These are phyloP conservation scores for Nicator chloris DNA, from an alignment of 2,113 vertebrate species.

Conservation along the genomic window DNA sequence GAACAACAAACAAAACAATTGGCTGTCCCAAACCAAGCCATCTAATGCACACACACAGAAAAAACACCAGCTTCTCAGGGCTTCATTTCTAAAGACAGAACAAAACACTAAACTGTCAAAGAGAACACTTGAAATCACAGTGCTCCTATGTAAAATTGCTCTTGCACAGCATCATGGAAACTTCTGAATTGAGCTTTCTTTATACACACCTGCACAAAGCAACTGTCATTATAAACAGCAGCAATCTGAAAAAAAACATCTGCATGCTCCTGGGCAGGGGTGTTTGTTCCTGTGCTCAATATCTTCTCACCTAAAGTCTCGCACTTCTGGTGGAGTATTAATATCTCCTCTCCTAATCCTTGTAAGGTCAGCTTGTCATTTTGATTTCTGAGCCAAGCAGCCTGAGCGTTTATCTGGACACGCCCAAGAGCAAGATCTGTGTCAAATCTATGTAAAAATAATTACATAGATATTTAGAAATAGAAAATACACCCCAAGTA, in stretches of 20 bases:
- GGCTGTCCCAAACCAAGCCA: background rate
- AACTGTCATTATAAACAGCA: background rate
- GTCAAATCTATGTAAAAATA: background rate
- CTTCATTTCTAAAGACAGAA: background rate
- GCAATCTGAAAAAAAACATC: background rate
- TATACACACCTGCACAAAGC: background rate
- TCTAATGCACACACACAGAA: background rate
- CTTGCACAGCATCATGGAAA: background rate
- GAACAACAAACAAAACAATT: background rate
- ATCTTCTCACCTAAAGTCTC: background rate
- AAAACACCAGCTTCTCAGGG: background rate
- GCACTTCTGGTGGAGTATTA: background rate
- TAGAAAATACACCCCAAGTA: background rate
- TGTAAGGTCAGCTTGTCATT: background rate
- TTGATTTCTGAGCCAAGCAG: background rate
- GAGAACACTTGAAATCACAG: background rate
- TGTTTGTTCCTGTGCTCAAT: slow-evolving; percentile 8
- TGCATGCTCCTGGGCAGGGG: background rate
- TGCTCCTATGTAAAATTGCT: background rate
- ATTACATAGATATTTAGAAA: background rate
- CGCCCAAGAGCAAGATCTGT: background rate
- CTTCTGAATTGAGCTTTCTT: background rate
- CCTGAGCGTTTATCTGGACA: background rate
- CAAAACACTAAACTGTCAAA: background rate
- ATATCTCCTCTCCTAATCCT: background rate